These are phyloP conservation scores for Neosilurus hyrtlii DNA, from an alignment of 2,797 vertebrate genomes.

Conservation along the genomic window DNA sequence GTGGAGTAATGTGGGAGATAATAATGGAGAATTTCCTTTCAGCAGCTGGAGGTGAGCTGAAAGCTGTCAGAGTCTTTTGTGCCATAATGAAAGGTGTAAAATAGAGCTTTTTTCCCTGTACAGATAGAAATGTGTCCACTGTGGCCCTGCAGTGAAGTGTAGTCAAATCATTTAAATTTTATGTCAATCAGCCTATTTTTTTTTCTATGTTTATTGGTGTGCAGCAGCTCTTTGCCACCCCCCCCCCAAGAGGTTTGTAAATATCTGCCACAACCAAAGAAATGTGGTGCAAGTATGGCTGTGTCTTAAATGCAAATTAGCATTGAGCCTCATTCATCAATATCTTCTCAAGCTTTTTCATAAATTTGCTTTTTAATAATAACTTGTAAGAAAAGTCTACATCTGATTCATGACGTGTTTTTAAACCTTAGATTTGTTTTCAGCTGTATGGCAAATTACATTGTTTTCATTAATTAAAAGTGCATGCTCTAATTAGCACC, in stretches of 20 bases:
- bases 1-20: slow-evolving; percentile 57
- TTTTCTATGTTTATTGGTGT: slow-evolving; percentile 2
- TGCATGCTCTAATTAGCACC: no score
- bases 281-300: neutral
- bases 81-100: slow-evolving; percentile 59
- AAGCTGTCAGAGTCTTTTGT: slow-evolving; percentile 56
- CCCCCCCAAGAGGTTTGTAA: neutral
- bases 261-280: neutral
- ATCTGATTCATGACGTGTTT: no score
- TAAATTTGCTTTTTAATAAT: no score
- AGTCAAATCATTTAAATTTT: slow-evolving; percentile 23
- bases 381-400: no score
- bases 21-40: slow-evolving; percentile 55
- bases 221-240: neutral
- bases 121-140: slow-evolving; percentile 39
- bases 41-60: slow-evolving; percentile 49
- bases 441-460: no score
- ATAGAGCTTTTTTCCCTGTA: slow-evolving; percentile 44
- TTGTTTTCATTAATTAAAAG: no score
- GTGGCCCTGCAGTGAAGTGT: slow-evolving; percentile 30
- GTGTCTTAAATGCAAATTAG: neutral
- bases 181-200: slow-evolving; percentile 7
- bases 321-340: neutral
- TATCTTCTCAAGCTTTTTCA: no score
- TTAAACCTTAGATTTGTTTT: no score